Evolutionary conservation across 23 tunicate species (phyloP), one percentile per base, ranked within the genome.

Genomic region (Trididemnum miniatum): DNA sequence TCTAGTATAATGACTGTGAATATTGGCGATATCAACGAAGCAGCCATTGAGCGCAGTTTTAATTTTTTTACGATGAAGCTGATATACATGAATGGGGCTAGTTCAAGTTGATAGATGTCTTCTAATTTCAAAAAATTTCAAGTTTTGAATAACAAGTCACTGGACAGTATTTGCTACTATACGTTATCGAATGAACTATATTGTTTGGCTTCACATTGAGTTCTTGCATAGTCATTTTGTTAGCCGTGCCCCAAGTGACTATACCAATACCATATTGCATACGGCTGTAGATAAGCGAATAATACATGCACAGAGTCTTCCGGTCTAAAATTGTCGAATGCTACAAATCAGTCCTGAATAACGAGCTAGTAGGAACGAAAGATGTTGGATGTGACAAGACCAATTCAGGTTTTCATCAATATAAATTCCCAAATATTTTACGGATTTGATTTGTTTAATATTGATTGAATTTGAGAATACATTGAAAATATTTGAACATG

Each of bases 371-470:
- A 30, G 75, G 5, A 67, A 67, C 37, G 75, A 67, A 12, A 31
- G 38, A 67, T 67, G 7, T 67, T 67, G 75, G 7, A 67, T 32
- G 12, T 67, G 75, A 31, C 38, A 33, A 32, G 37, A 31, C 75
- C 75, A 67, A 30, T 32, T 67, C 7, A 67, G 75, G 37, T 67
- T 67, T 67, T 67, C 75, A 22, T 67, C 75, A 67, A 67, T 31
- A 67, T 4, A 67, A 31, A 67, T 32, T 32, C 75, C 38, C 7
- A 67, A 32, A 32, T 67, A 67, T 67, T 31, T 67, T 67, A 24
- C 38, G 18, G 38, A 31, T 31, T 12, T 31, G 25, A 4, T 32
- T 30, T 38, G 37, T 31, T 67, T 67, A 3, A 67, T 67, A 31
- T 31, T 32, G 20, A 67, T 32, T 67, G 37, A 31, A 32, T 67